Percentiles rank a stretch among this genome's conserved stretches.
Evolutionary conservation across 2,888 invertebrate genomes (phyloP).

Genomic region (Synanthedon andrenaeformis): DNA sequence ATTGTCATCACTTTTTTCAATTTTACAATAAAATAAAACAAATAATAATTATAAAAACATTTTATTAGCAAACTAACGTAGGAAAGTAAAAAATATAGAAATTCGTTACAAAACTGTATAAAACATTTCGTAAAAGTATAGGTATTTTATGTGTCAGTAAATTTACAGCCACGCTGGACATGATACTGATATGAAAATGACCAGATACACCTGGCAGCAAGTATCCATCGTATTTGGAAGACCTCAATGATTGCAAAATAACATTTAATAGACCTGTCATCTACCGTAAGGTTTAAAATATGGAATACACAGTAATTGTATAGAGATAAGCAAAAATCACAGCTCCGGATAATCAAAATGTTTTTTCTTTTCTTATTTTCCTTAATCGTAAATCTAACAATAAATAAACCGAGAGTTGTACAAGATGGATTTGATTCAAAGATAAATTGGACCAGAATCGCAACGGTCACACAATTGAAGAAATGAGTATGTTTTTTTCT

Average conservation of each 20-base stretch:
- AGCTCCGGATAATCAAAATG: slow-evolving; percentile 66
- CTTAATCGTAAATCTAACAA: slow-evolving; percentile 56
- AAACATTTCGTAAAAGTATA: slow-evolving; percentile 47
- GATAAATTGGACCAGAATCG: slow-evolving; percentile 36
- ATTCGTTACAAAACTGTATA: slow-evolving; percentile 63
- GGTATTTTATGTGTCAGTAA: slow-evolving; percentile 46
- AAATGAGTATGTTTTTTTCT: neutral
- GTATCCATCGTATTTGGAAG: slow-evolving; percentile 20
- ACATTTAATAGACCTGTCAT: slow-evolving; percentile 13
- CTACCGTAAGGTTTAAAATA: neutral
- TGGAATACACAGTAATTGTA: slow-evolving; percentile 8
- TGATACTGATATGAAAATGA: slow-evolving; percentile 34
- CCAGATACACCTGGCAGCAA: slow-evolving; percentile 16
- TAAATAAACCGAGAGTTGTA: slow-evolving; percentile 66
- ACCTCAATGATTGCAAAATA: slow-evolving; percentile 24
- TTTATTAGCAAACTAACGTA: slow-evolving; percentile 70
- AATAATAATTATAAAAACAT: slow-evolving; percentile 54
- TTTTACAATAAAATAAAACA: slow-evolving; percentile 4
- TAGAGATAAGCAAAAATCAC: slow-evolving; percentile 67
- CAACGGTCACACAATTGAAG: neutral
- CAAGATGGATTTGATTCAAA: slow-evolving; percentile 50
- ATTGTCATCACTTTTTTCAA: too few species aligned
- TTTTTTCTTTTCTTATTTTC: slow-evolving; percentile 57
- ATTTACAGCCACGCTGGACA: slow-evolving; percentile 27
- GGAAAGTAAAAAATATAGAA: slow-evolving; percentile 70